Evolutionary conservation across 2,888 invertebrate genomes (phyloP).

Genomic region (Scotopteryx bipunctaria): DNA sequence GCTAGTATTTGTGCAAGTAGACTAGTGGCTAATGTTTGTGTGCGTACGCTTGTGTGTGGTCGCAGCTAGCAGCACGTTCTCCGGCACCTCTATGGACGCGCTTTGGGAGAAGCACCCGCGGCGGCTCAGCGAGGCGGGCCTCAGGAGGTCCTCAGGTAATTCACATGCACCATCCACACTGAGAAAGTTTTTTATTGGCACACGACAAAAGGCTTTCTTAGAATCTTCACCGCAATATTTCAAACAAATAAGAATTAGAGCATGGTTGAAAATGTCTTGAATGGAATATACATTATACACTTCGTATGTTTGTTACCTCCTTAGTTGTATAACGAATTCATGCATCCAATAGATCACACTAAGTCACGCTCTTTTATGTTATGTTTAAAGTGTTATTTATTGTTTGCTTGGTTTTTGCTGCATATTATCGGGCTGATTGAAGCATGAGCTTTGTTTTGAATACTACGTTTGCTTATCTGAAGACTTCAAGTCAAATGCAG

Average conservation of each 20-base stretch:
- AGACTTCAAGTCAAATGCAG: slow-evolving; percentile 75
- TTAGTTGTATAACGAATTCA: slow-evolving; percentile 36
- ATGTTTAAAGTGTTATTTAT: slow-evolving; percentile 37
- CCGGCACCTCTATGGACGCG: slow-evolving; percentile 87
- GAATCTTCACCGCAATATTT: slow-evolving; percentile 19
- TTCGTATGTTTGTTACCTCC: slow-evolving; percentile 4
- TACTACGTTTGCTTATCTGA: slow-evolving; percentile 25
- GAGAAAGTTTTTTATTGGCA: slow-evolving; percentile 25
- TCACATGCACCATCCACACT: slow-evolving; percentile 39
- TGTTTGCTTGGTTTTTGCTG: slow-evolving; percentile 50
- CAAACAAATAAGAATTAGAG: neutral
- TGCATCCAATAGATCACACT: slow-evolving; percentile 45
- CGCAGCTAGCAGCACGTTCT: slow-evolving; percentile 83
- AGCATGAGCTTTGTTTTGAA: slow-evolving; percentile 52
- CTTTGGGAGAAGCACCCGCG: slow-evolving; percentile 89
- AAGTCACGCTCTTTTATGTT: slow-evolving; percentile 47
- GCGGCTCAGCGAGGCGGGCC: slow-evolving; percentile 89
- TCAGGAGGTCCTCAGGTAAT: slow-evolving; percentile 90
- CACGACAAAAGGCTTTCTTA: slow-evolving; percentile 17
- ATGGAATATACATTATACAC: slow-evolving; percentile 10
- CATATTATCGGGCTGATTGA: slow-evolving; percentile 45
- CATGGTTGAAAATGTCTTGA: neutral
- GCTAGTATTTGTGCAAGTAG: slow-evolving; percentile 46
- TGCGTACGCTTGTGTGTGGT: slow-evolving; percentile 77
- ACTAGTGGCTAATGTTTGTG: slow-evolving; percentile 77